These are phyloP conservation scores for Scolopax mira DNA, from an alignment of 2,113 vertebrate genomes.

Conservation along the genomic window DNA sequence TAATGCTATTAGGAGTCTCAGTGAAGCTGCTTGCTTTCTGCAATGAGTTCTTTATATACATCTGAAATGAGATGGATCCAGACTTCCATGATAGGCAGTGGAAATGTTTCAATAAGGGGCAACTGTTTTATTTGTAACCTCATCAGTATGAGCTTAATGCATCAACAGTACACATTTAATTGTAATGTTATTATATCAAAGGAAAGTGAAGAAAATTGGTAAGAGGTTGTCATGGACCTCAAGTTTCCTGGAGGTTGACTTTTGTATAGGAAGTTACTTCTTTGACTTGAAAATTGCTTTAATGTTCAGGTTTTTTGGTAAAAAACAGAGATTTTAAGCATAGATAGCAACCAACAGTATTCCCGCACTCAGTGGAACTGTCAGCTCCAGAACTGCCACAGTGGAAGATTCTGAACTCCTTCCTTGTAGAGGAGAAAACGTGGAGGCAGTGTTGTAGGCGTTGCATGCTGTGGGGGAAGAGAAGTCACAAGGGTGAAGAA, in stretches of 20 bases:
- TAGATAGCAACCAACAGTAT: neutral
- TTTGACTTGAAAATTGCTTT: neutral
- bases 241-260: neutral
- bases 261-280: neutral
- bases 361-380: neutral
- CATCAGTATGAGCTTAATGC: neutral
- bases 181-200: neutral
- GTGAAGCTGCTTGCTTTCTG: neutral
- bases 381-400: neutral
- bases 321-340: neutral
- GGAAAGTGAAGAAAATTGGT: neutral
- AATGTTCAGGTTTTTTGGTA: neutral
- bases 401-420: neutral
- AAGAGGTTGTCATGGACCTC: neutral
- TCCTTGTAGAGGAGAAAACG: neutral
- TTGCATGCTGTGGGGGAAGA: neutral
- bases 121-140: neutral
- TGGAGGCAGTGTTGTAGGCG: neutral
- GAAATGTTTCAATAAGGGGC: neutral
- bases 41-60: neutral
- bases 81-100: neutral
- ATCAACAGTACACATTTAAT: neutral
- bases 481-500: constrained; percentile 4
- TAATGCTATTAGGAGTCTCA: neutral
- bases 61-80: neutral